Evolutionary conservation across 2,113 vertebrate genomes (phyloP).

Genomic region (Phoxinus phoxinus): DNA sequence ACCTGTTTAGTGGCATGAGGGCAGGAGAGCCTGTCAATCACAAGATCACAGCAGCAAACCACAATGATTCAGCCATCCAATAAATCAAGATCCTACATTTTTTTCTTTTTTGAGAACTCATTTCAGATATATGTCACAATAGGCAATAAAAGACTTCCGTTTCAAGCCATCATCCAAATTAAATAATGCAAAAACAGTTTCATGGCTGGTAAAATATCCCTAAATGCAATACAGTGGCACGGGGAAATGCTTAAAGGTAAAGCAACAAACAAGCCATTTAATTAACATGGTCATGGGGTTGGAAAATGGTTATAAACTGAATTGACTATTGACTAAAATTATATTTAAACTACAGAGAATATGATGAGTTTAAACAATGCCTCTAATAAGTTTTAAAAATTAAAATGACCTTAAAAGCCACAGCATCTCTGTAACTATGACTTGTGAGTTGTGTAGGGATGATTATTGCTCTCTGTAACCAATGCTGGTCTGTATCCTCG

Average conservation of each 20-base stretch:
- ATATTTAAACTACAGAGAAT: background rate
- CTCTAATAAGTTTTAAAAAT: constrained; percentile 29
- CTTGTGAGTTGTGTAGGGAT: constrained; percentile 29
- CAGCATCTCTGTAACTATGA: constrained; percentile 5
- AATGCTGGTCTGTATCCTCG: constrained; percentile 44
- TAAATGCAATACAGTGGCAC: background rate
- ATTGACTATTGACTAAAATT: background rate
- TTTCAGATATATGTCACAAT: too few relatives aligned
- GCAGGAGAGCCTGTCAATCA: too few relatives aligned
- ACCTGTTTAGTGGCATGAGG: too few relatives aligned
- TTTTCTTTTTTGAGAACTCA: too few relatives aligned
- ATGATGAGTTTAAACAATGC: background rate
- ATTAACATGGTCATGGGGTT: background rate
- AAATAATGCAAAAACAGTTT: too few relatives aligned
- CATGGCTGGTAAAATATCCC: background rate
- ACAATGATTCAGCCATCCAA: too few relatives aligned
- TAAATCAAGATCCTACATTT: too few relatives aligned
- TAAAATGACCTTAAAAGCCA: constrained; percentile 5
- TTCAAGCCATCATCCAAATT: too few relatives aligned
- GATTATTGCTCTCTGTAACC: constrained; percentile 28
- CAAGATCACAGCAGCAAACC: too few relatives aligned
- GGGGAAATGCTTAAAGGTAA: background rate
- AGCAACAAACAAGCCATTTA: background rate
- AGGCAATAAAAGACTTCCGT: too few relatives aligned
- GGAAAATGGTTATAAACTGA: background rate